Evolutionary conservation across 2,113 vertebrate genomes (phyloP), one percentile per base, ranked within the genome.

Genomic region (Tetrax tetrax): DNA sequence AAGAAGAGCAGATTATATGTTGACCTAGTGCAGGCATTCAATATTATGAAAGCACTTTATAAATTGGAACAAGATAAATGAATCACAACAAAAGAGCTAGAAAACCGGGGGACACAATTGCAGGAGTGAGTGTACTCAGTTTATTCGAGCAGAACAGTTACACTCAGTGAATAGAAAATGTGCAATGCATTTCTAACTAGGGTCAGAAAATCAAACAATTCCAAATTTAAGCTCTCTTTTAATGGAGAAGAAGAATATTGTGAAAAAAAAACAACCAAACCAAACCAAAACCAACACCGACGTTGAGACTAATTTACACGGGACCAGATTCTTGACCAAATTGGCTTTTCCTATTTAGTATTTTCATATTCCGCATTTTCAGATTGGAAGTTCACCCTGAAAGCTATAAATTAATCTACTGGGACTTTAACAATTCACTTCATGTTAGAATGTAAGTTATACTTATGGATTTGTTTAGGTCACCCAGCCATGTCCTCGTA

Each of bases 51-150:
- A 92, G 72, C 4, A 9, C 50, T 97, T 97, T 82, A 88, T 95
- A 90, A 97, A 97, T 80, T 96, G 72, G 77, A 96, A 90, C 69
- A 83, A 91, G 82, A 95, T 95, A 96, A 97, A 97, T 94, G 96
- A 95, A 74, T 96, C 93, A 88, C 93, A 96, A 91, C 89, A 92
- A 95, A 95, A 77, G 72, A 93, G 68, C 87, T 70, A 24, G 95
- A 95, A 98, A 94, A 96, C 82, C 27, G 5, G 80, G 82, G 86
- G 79, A 83, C 56, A 91, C 85, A 66, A 68, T 96, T 82, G 93
- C 70, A 79, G 79, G 84, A 97, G 86, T 90, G 71, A 95, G 86
- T 92, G 54, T 94, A 93, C 87, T 94, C 66, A 68, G 86, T 72
- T 97, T 92, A 95, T 95, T 66, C 47, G n/a, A 84, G 95, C 95